Evolutionary conservation across 2,797 vertebrate species (phyloP), one percentile per base, ranked within the genome.

Genomic region (Serranus cabrilla): DNA sequence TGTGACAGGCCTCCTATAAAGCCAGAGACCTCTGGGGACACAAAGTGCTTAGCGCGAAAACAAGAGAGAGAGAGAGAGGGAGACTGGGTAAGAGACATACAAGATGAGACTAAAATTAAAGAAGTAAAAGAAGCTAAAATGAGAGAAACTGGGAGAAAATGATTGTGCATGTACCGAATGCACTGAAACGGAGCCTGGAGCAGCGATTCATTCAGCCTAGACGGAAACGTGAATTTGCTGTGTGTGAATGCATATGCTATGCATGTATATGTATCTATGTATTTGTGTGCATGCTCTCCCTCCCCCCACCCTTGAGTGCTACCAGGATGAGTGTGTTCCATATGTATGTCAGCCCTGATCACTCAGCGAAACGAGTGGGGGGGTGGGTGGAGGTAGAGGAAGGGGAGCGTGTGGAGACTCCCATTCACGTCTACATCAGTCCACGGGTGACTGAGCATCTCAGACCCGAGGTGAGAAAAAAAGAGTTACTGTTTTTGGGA

Each of bases 281-380:
- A 59, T 21, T 11, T 61, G 47, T 63, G 59, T 50, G 60, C 42
- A 37, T 69, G 78, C 56, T 46, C 43, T 16, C 55, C 50, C 61
- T 27, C 70, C 52, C 31, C 4, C 39, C 43, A 37, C 25, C n/a
- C 80, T 43, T 71, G 82, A 92, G 79, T 21, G 83, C 86, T 82
- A 86, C 86, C 70, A 85, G 78, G 81, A 88, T 83, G 87, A 89
- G 85, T 91, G 81, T 77, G 84, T 75, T 90, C 91, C 88, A 93
- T 91, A 92, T 92, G 91, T 88, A 85, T 85, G 91, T 92, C 92
- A 92, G 81, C 84, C 83, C 82, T 31, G 42, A 91, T 91, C 89
- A 82, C 78, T 91, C 87, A 87, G 74, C 66, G 76, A 75, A 73
- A 81, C 43, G 12, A 14, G 70, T 49, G 45, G n/a, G 20, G 57